Evolutionary conservation across 1,140 invertebrate genomes (phyloP).

Genomic region (Lutraria rhynchaena): DNA sequence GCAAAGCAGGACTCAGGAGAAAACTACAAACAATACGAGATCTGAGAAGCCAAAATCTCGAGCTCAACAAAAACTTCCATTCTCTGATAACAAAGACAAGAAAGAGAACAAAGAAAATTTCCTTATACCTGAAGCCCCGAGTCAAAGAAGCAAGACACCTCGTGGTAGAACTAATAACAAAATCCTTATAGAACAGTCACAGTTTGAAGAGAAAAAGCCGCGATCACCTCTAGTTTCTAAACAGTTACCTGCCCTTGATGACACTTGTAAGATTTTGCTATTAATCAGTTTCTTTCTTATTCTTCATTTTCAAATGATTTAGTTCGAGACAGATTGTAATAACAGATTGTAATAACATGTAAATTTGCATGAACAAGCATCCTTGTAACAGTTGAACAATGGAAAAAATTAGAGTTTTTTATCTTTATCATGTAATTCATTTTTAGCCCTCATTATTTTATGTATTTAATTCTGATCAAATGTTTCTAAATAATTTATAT

Average conservation of each 20-base stretch:
- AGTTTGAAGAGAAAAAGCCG: slow-evolving; percentile 56
- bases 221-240: slow-evolving; percentile 70
- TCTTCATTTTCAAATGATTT: too few species aligned
- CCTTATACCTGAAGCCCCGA: slow-evolving; percentile 77
- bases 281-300: too few species aligned
- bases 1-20: slow-evolving; percentile 33
- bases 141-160: slow-evolving; percentile 33
- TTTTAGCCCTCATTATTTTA: too few species aligned
- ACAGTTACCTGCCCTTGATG: slow-evolving; percentile 72
- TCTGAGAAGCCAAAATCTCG: slow-evolving; percentile 62
- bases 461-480: too few species aligned
- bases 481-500: too few species aligned
- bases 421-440: too few species aligned
- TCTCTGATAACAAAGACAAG: slow-evolving; percentile 56
- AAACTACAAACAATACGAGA: slow-evolving; percentile 7
- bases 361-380: too few species aligned
- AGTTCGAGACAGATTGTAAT: too few species aligned
- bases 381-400: too few species aligned
- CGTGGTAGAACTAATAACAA: slow-evolving; percentile 23
- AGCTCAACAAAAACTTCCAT: slow-evolving; percentile 70
- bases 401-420: too few species aligned
- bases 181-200: slow-evolving; percentile 53
- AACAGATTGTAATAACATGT: too few species aligned
- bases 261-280: slow-evolving; percentile 70
- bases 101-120: slow-evolving; percentile 81